These are phyloP conservation scores for Oligia strigilis DNA, from an alignment of 2,888 invertebrate genomes.

Conservation along the genomic window DNA sequence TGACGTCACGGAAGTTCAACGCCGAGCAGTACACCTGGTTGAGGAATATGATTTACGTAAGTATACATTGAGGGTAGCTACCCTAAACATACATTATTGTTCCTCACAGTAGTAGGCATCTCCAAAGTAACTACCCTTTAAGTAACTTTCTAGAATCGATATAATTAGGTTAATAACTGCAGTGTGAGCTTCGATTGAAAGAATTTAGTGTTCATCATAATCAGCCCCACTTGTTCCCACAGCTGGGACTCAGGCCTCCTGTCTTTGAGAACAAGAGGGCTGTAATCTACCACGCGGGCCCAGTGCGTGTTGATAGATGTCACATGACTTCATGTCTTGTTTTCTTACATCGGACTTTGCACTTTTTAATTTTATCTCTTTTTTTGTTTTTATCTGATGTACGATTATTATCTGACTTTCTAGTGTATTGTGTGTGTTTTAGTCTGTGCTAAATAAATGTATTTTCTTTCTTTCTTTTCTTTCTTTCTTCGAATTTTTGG, in stretches of 20 bases:
- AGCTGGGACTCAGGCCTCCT: not conserved
- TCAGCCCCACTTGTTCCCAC: not conserved
- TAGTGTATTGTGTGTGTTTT: no score
- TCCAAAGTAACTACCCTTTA: not conserved
- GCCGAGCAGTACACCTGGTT: slow-evolving; percentile 92
- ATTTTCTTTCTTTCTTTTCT: no score
- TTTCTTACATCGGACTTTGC: no score
- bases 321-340: not conserved
- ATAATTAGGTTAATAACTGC: not conserved
- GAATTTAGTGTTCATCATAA: not conserved
- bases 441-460: no score
- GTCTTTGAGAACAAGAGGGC: not conserved
- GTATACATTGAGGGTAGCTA: not conserved
- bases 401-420: no score
- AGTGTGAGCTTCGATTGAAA: not conserved
- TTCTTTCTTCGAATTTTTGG: not conserved
- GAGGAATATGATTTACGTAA: not conserved
- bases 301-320: not conserved
- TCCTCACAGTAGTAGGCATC: not conserved
- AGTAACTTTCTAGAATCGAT: not conserved
- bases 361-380: no score
- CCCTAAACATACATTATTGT: not conserved
- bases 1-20: slow-evolving; percentile 98
- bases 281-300: not conserved
- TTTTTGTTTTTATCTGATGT: no score